Conservation (phyloP, 2,797 vertebrate species). For the Jordanella pulchra region DNA sequence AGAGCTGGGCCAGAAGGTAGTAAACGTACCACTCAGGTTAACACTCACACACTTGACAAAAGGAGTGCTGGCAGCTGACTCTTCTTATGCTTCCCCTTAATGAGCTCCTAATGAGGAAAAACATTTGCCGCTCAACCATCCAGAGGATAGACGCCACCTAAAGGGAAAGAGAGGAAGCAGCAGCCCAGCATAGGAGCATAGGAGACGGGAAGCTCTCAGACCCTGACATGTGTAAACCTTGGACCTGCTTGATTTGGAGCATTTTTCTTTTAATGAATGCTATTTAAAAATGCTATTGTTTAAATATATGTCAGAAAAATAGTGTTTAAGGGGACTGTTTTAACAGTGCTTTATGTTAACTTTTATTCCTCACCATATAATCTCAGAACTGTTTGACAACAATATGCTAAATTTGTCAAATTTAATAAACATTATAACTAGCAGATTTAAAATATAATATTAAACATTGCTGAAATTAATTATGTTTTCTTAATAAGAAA, state of each 20-base stretch:
- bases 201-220: too few relatives aligned
- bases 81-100: too few relatives aligned
- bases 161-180: too few relatives aligned
- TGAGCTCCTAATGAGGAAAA: too few relatives aligned
- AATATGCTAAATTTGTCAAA: background rate
- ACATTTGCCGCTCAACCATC: too few relatives aligned
- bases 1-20: too few relatives aligned
- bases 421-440: background rate
- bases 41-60: too few relatives aligned
- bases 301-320: background rate
- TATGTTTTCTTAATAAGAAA: background rate
- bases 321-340: background rate
- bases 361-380: background rate
- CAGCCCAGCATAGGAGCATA: too few relatives aligned
- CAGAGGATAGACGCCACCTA: too few relatives aligned
- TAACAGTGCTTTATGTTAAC: background rate
- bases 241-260: background rate
- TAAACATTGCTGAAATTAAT: background rate
- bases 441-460: background rate
- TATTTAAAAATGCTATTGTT: background rate
- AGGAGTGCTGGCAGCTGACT: too few relatives aligned
- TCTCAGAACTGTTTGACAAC: background rate
- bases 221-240: too few relatives aligned
- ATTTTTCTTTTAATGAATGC: background rate
- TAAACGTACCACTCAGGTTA: too few relatives aligned